phyloP scores from a whole-genome alignment of 2,888 invertebrate genomes.

The Andrena bucephala region DNA sequence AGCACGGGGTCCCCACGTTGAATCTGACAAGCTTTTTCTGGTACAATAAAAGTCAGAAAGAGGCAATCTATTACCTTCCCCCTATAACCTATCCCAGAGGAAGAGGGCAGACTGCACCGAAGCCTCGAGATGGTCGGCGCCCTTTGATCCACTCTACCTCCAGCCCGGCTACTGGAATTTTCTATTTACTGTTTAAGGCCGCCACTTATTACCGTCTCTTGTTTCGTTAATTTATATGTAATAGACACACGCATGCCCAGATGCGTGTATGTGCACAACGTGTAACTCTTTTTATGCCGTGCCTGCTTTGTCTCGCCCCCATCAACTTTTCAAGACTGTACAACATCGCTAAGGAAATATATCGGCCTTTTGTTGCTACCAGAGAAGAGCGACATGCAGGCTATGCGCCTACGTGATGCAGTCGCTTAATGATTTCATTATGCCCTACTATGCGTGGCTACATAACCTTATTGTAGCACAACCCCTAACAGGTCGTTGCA shows the following conservation, averaged over 20 bases:
- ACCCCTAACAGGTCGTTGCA: conserved; percentile 13
- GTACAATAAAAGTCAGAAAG: conserved; percentile 78
- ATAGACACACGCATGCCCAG: conserved; percentile 10
- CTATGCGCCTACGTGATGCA: conserved; percentile 59
- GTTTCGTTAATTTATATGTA: conserved; percentile 77
- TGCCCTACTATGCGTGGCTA: conserved; percentile 21
- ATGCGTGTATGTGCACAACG: not conserved
- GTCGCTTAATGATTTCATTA: conserved; percentile 73
- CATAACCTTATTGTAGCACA: not conserved
- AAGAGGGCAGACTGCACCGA: conserved; percentile 63
- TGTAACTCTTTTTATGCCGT: not conserved
- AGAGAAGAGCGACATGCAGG: conserved; percentile 52
- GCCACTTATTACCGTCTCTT: conserved; percentile 73
- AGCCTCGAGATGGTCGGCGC: conserved; percentile 67
- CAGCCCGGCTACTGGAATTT: conserved; percentile 73
- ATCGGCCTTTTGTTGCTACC: conserved; percentile 60
- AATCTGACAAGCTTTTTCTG: conserved; percentile 76
- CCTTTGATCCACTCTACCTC: conserved; percentile 72
- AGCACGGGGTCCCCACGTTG: conserved; percentile 65
- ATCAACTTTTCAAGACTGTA: not conserved
- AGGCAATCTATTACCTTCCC: conserved; percentile 77
- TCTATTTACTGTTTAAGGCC: conserved; percentile 76
- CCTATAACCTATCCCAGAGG: conserved; percentile 59
- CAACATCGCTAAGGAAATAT: conserved; percentile 51
- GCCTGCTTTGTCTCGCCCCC: not conserved